phyloP scores from a whole-genome alignment of 2,113 vertebrate species.

The Engraulis encrasicolus region DNA sequence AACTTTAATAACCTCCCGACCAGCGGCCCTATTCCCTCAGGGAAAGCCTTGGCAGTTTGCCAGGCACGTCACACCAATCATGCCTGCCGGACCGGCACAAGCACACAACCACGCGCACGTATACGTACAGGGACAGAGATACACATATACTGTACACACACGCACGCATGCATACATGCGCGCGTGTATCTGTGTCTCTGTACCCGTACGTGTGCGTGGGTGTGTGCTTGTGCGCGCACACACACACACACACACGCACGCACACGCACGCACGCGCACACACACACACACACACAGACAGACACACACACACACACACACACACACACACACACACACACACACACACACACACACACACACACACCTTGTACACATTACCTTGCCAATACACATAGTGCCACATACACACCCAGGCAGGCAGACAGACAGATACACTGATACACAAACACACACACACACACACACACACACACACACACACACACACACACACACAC shows the following conservation, averaged over 20 bases:
- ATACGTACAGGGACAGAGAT: background rate
- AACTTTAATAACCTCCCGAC: conserved; percentile 19
- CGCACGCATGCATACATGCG: too few relatives aligned
- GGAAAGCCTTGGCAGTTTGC: background rate
- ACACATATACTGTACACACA: background rate
- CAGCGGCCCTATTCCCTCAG: background rate
- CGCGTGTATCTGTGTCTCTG: too few relatives aligned
- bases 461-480: background rate
- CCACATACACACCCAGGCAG: too few relatives aligned
- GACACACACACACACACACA: too few relatives aligned
- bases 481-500: background rate
- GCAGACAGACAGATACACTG: too few relatives aligned
- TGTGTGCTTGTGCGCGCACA: too few relatives aligned
- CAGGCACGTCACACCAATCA: background rate
- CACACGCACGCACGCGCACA: too few relatives aligned
- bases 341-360: background rate
- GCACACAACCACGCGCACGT: background rate
- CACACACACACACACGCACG: too few relatives aligned
- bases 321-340: too few relatives aligned
- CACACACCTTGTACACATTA: background rate
- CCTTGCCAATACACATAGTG: too few relatives aligned
- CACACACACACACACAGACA: too few relatives aligned
- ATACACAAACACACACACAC: background rate
- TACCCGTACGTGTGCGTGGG: too few relatives aligned
- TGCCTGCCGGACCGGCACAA: background rate